phyloP scores from a whole-genome alignment of 2,797 vertebrate species.

The Typhlichthys eigenmanni region DNA sequence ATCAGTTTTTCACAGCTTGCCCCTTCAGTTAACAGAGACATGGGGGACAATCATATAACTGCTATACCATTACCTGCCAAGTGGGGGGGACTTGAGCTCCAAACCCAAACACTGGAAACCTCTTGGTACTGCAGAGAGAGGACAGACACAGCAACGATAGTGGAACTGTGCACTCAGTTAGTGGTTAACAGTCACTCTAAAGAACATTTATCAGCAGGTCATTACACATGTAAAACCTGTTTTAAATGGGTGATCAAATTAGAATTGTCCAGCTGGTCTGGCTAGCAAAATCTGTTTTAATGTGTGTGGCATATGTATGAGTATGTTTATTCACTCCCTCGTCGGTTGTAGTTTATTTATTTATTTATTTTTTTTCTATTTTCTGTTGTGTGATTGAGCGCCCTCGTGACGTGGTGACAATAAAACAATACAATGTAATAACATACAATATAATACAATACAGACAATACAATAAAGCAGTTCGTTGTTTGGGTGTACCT shows the following conservation, averaged over 20 bases:
- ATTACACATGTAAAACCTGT: neutral
- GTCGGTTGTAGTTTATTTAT: neutral
- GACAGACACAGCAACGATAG: neutral
- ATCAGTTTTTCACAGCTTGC: no score
- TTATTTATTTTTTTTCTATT: neutral
- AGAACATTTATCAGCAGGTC: neutral
- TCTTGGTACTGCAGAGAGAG: constrained; percentile 83
- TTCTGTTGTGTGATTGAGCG: neutral
- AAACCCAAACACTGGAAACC: constrained; percentile 97
- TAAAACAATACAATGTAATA: neutral
- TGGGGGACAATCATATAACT: neutral
- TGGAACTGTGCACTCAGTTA: neutral
- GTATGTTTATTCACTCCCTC: no score
- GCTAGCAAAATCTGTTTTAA: no score
- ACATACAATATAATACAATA: neutral
- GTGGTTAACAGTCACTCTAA: neutral
- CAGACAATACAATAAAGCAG: neutral
- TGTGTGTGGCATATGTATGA: no score
- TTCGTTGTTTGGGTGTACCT: constrained; percentile 59
- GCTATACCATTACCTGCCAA: constrained; percentile 78
- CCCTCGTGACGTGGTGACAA: neutral
- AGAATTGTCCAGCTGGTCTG: no score
- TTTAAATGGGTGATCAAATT: no score
- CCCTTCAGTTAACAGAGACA: neutral
- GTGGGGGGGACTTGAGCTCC: constrained; percentile 90